phyloP scores from a whole-genome alignment of 1,140 invertebrate genomes.

The Anastrepha ludens region DNA sequence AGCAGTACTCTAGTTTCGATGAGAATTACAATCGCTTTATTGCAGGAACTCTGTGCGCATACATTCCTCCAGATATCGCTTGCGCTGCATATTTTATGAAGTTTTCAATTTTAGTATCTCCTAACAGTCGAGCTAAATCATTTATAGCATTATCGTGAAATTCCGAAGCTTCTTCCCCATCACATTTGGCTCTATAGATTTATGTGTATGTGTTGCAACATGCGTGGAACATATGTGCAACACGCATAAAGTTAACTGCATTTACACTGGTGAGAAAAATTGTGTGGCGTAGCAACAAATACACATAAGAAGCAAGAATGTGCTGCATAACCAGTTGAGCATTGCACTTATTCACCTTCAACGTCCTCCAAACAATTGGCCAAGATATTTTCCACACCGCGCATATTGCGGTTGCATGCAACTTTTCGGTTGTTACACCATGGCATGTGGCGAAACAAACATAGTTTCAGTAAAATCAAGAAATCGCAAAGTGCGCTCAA shows the following conservation, averaged over 20 bases:
- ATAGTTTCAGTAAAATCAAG: not conserved
- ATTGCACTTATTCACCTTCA: conserved; percentile 54
- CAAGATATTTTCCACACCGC: conserved; percentile 25
- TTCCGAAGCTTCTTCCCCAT: not conserved
- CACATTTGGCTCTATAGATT: not conserved
- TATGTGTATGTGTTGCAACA: not conserved
- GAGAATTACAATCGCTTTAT: too few relatives aligned
- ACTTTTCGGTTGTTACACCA: not conserved
- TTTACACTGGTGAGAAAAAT: not conserved
- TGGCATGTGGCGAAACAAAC: not conserved
- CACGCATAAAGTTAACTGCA: not conserved
- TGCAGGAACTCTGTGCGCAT: too few relatives aligned
- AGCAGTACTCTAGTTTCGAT: too few relatives aligned
- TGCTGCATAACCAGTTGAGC: conserved; percentile 45
- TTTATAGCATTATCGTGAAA: not conserved
- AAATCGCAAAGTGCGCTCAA: not conserved
- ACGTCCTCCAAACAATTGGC: conserved; percentile 53
- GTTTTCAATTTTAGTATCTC: not conserved
- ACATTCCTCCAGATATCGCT: too few relatives aligned
- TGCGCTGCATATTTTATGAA: too few relatives aligned
- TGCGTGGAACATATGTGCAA: conserved; percentile 24
- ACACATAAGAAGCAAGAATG: not conserved
- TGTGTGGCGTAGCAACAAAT: not conserved
- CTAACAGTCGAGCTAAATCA: not conserved
- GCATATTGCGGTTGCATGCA: conserved; percentile 39